Percentiles rank a stretch among this genome's conserved stretches.
These are phyloP conservation scores for Eupithecia insigniata DNA, from an alignment of 2,888 invertebrate genomes.

Conservation along the genomic window DNA sequence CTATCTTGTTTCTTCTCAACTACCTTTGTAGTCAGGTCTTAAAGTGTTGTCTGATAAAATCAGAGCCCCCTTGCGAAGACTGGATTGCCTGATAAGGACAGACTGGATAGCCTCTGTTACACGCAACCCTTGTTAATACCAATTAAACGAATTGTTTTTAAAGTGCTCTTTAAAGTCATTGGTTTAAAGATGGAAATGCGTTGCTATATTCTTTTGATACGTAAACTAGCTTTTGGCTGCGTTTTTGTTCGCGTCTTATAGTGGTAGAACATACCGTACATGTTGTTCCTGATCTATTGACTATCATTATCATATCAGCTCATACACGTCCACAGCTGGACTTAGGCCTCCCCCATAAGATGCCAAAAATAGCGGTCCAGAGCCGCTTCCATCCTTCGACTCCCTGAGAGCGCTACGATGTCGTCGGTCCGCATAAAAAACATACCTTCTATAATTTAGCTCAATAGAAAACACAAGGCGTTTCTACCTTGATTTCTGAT, in stretches of 20 bases:
- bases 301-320: too few species aligned
- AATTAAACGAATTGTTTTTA: background rate
- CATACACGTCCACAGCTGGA: too few species aligned
- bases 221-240: background rate
- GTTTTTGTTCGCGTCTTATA: background rate
- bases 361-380: too few species aligned
- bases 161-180: too few species aligned
- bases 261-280: too few species aligned
- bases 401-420: too few species aligned
- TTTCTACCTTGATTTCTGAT: background rate
- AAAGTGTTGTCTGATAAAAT: background rate
- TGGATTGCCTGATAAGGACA: background rate
- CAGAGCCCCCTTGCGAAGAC: background rate
- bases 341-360: too few species aligned
- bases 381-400: too few species aligned
- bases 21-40: background rate
- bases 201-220: background rate
- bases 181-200: background rate
- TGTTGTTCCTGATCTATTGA: too few species aligned
- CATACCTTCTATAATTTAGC: too few species aligned
- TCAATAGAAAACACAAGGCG: background rate
- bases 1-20: background rate
- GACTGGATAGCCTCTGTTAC: constrained; percentile 3
- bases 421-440: too few species aligned
- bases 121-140: background rate